These are phyloP conservation scores for Epiblema foenella DNA, from an alignment of 2,888 invertebrate species.

Conservation along the genomic window DNA sequence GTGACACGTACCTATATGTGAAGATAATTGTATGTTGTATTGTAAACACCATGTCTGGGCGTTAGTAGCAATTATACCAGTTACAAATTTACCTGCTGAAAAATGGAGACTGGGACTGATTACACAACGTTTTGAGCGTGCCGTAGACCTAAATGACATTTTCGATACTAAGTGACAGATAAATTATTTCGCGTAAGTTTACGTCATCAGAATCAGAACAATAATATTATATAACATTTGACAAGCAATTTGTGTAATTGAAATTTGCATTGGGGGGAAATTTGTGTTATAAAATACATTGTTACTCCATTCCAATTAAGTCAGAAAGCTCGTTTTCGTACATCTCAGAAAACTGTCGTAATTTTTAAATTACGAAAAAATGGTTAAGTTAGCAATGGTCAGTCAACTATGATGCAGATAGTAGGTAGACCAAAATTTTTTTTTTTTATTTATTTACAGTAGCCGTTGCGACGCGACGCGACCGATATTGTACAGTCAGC, in stretches of 20 bases:
- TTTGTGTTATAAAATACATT: neutral
- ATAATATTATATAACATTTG: no score
- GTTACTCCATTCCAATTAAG: no score
- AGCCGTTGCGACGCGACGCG: neutral
- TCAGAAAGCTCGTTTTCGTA: no score
- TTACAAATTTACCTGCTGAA: conserved; percentile 6
- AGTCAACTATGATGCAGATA: no score
- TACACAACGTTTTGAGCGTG: no score
- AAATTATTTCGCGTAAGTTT: no score
- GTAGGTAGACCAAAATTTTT: no score
- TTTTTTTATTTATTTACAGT: neutral
- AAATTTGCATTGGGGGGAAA: neutral
- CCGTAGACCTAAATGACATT: no score
- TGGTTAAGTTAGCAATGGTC: no score
- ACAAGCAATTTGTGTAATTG: neutral
- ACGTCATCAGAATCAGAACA: no score
- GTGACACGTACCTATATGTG: conserved; percentile 29
- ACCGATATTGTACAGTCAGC: neutral
- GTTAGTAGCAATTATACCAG: neutral
- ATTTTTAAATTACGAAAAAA: no score
- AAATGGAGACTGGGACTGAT: neutral
- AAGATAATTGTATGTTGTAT: conserved; percentile 2
- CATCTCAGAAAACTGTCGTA: no score
- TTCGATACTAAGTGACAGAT: neutral
- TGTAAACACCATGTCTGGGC: conserved; percentile 5